phyloP scores from a whole-genome alignment of 2,797 vertebrate species.

The Falco naumanni region DNA sequence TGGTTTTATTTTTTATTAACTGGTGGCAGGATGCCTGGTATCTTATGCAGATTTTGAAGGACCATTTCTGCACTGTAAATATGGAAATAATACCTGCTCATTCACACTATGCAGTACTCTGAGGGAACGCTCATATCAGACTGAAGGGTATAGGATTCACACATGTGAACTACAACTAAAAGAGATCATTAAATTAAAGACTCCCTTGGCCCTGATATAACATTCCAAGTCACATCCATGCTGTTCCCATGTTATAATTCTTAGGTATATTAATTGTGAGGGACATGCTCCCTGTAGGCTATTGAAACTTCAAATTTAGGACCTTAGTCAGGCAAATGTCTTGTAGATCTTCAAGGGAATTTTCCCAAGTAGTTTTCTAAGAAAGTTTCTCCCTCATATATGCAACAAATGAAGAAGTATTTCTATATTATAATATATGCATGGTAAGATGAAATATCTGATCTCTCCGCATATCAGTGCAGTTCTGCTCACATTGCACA shows the following conservation, averaged over 20 bases:
- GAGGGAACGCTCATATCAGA: conserved; percentile 43
- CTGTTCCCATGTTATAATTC: conserved; percentile 59
- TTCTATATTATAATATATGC: not conserved
- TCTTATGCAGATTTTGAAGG: not conserved
- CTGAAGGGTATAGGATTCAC: conserved; percentile 63
- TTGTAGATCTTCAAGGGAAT: not conserved
- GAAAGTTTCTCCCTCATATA: not conserved
- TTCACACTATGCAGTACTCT: conserved; percentile 9
- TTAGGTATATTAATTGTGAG: conserved; percentile 57
- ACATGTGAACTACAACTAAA: conserved; percentile 55
- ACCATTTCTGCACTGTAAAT: not conserved
- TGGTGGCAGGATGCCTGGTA: not conserved
- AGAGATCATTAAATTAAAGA: conserved; percentile 61
- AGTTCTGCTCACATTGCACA: not conserved
- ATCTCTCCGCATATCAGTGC: not conserved
- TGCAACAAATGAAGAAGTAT: not conserved
- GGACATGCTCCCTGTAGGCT: conserved; percentile 32
- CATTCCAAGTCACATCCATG: conserved; percentile 44
- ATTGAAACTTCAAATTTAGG: conserved; percentile 55
- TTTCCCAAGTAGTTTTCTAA: conserved; percentile 2
- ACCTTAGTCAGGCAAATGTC: not conserved
- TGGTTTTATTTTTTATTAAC: not conserved
- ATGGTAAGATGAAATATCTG: not conserved
- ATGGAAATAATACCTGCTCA: not conserved
- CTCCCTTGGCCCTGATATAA: conserved; percentile 54